Base-by-base conservation (phyloP, 2,797 vertebrate genomes). In the Echeneis naucrates region DNA sequence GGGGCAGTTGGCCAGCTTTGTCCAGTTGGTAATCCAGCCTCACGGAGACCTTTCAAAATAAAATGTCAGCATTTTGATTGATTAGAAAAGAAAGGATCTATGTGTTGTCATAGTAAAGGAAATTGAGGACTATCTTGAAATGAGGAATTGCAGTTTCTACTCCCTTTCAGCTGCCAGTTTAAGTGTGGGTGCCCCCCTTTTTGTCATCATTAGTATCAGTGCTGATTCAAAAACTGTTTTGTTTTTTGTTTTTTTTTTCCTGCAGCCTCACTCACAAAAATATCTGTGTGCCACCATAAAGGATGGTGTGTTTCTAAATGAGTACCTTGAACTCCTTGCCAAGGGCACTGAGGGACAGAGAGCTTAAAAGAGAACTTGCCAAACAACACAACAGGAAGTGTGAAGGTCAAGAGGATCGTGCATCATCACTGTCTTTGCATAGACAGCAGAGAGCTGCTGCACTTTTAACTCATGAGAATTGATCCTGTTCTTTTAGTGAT, bases 321-420 rank as follows among this genome's bases (percentile, higher is more conserved):
- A 55, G 42, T 11, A 57, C 9, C 66, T 72, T 72, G 12, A 51
- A 17, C 21, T 58, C 32, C 64, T 53, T 23, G 24, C 68, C 74
- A 40, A 61, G 66, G 66, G 19, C 60, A 72, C 62, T 24, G 42
- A 71, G 68, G 52, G 82, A 85, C 68, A 61, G 38, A 51, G 72
- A 71, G 61, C 74, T 84, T 75, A 74, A 86, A 89, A 89, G 84
- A 86, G 80, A 87, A 90, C 80, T 87, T 77, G 80, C 81, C 48
- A 82, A 87, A 89, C 88, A 89, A 70, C 83, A 87, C 84, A 88
- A 89, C 81, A 87, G 80, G 76, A 88, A 82, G 83, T 84, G 87
- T 89, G 89, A 92, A 92, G 89, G 90, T 90, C 90, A 88, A 83
- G 86, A 81, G 85, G 84, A 87, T 83, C 40, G 67, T 77, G 82